A percentile compares a stretch with the other conserved stretches of the same genome.
Conservation (phyloP, 2,888 invertebrate genomes). For the Chrysolina americana region DNA sequence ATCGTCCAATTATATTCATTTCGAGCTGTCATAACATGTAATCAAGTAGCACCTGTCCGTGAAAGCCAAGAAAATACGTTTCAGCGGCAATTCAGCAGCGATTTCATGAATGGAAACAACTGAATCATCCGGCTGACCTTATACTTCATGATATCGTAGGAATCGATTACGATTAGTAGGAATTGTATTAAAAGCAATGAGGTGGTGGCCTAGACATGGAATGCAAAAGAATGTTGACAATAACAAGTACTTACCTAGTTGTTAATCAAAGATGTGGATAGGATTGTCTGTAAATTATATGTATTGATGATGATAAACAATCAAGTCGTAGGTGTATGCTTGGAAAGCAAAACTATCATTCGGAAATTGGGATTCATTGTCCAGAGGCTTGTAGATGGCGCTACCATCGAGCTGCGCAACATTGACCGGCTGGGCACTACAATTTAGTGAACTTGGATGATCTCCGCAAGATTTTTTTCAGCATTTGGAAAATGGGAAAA, state of each 20-base stretch:
- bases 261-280: background rate
- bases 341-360: too few relatives aligned
- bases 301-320: too few relatives aligned
- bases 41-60: slow-evolving; percentile 18
- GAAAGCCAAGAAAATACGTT: background rate
- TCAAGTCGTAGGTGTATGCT: too few relatives aligned
- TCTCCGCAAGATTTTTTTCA: too few relatives aligned
- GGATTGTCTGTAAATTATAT: background rate
- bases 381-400: too few relatives aligned
- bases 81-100: background rate
- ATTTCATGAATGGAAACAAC: slow-evolving; percentile 13
- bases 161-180: background rate
- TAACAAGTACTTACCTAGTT: background rate
- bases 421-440: too few relatives aligned
- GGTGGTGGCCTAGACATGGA: background rate
- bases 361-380: too few relatives aligned
- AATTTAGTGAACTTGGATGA: too few relatives aligned
- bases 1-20: slow-evolving; percentile 12
- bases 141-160: background rate
- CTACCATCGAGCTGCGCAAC: too few relatives aligned
- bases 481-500: too few relatives aligned
- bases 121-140: slow-evolving; percentile 19
- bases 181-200: slow-evolving; percentile 6
- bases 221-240: slow-evolving; percentile 12
- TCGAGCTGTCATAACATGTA: slow-evolving; percentile 4